These are phyloP conservation scores for Poliocrania exsul DNA, from an alignment of 2,797 vertebrate genomes.

Conservation along the genomic window DNA sequence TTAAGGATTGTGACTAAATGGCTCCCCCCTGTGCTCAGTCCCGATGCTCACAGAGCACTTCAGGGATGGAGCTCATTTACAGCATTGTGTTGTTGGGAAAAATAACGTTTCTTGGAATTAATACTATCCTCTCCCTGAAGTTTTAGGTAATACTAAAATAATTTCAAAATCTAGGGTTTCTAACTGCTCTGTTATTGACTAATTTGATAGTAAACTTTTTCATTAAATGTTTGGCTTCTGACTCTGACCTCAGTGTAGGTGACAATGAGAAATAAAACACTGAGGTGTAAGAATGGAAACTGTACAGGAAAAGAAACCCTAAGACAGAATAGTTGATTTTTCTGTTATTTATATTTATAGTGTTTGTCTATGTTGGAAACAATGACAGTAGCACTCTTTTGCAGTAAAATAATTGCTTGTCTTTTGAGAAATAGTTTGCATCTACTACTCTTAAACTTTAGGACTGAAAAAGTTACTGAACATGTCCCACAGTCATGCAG, in stretches of 20 bases:
- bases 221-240: background rate
- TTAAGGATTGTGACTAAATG: conserved; percentile 51
- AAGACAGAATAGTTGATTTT: background rate
- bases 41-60: background rate
- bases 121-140: background rate
- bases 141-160: background rate
- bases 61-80: background rate
- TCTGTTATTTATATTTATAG: background rate
- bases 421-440: background rate
- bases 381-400: background rate
- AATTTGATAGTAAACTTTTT: background rate
- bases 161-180: background rate
- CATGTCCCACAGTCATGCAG: rapidly evolving
- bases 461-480: background rate
- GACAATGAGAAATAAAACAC: background rate
- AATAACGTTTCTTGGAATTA: background rate
- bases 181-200: background rate
- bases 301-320: background rate
- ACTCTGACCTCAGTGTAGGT: background rate
- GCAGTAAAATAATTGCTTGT: background rate
- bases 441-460: background rate
- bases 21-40: conserved; percentile 70
- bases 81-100: background rate
- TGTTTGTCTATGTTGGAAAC: background rate
- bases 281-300: background rate